Base-by-base conservation (phyloP, 2,113 vertebrate species). In the Cynoglossus semilaevis region DNA sequence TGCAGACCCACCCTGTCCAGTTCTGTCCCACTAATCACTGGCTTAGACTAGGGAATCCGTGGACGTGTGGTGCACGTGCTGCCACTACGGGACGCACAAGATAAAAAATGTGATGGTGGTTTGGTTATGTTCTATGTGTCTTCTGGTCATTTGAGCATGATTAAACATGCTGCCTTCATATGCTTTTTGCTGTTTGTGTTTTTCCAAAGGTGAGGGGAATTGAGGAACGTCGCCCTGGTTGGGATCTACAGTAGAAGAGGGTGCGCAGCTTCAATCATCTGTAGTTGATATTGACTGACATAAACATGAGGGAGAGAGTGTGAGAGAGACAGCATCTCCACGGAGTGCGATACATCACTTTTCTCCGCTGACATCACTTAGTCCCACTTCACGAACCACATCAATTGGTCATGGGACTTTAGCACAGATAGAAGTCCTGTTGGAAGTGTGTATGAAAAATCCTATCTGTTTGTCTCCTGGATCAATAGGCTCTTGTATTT, bases 401-500 rank as follows among this genome's bases (percentile, higher is more conserved):
- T 42, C 9, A 14, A 59, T 16, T 52, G 44, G 37, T 45, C 4
- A 59, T 47, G 49, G 16, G 35, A 44, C 49, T 59, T 70, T 2
- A 77, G 52, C 22, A 22, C 59, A 61, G 40, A 63, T 41, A 37
- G 15, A 46, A 10, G n/a, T 36, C 51, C 2, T 41, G 7, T 65
- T 76, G 52, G 47, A 69, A 56, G 74, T 57, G 65, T 63, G 46
- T 44, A 41, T 59, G 38, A 41, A n/a, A 29, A 47, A 51, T 41
- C 50, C 35, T 45, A 58, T 29, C 41, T 54, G 38, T 44, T 51
- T 14, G 51, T 19, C 36, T 64, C 42, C 15, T 9, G n/a, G 35
- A 88, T 87, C 82, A 91, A 88, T 85, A 72, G 67, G 65, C 66
- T 79, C 58, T 72, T 84, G 60, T 85, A 77, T 88, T 77, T 72